phyloP scores from a whole-genome alignment of 2,113 vertebrate species.

The Porphyrio hochstetteri region DNA sequence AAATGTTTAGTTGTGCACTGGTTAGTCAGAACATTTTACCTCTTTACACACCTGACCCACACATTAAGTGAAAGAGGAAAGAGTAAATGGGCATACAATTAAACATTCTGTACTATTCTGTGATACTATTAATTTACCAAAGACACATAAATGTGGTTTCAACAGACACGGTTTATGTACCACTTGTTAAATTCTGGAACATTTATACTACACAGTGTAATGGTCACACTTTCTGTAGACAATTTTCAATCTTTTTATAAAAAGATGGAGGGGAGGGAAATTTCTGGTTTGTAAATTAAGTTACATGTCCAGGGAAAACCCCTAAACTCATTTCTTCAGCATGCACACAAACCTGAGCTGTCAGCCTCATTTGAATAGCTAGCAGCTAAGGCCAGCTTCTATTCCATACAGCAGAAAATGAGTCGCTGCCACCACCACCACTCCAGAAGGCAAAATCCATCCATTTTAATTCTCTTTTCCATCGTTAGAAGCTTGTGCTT shows the following conservation, averaged over 20 bases:
- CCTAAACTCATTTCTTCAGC: background rate
- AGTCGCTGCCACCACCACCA: background rate
- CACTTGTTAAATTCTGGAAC: background rate
- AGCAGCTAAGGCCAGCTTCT: background rate
- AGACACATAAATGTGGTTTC: background rate
- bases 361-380: background rate
- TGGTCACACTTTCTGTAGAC: background rate
- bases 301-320: background rate
- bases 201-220: background rate
- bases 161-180: background rate
- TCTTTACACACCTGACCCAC: background rate
- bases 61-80: background rate
- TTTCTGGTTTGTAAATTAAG: background rate
- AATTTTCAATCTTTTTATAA: background rate
- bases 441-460: slow-evolving; percentile 51
- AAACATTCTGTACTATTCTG: background rate
- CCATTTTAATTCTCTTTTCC: slow-evolving; percentile 5
- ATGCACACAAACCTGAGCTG: background rate
- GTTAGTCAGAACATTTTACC: background rate
- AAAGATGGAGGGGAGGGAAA: background rate
- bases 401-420: background rate
- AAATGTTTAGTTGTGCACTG: background rate
- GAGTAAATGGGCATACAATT: background rate
- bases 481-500: background rate
- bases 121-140: background rate